Percentiles rank a stretch among this genome's conserved stretches.
Evolutionary conservation across 1,140 invertebrate species (phyloP).

Genomic region (Aphelenchoides besseyi): DNA sequence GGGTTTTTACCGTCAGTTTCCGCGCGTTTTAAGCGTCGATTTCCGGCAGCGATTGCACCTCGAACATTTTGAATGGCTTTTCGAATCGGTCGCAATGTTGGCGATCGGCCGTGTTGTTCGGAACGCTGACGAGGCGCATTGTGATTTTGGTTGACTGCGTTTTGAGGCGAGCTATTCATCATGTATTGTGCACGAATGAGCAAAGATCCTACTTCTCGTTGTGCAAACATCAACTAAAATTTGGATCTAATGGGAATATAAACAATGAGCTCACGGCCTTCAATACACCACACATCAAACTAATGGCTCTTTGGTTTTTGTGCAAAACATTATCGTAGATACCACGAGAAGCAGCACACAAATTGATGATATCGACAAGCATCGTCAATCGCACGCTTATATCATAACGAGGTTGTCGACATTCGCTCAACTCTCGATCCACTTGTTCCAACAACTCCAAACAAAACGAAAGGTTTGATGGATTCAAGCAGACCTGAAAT

Average conservation of each 20-base stretch:
- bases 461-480: constrained; percentile 7
- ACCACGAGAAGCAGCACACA: constrained; percentile 7
- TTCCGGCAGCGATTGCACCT: no score
- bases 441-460: constrained; percentile 16
- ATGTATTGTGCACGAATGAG: neutral
- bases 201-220: neutral
- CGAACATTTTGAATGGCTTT: neutral
- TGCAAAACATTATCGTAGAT: neutral
- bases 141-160: neutral
- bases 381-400: neutral
- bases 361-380: constrained; percentile 9
- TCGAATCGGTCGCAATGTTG: neutral
- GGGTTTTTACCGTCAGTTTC: no score
- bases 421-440: constrained; percentile 16
- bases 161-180: neutral
- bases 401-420: neutral
- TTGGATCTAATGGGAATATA: neutral
- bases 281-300: constrained; percentile 6
- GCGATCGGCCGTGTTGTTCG: neutral
- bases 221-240: constrained; percentile 8
- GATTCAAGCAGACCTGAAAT: constrained; percentile 12
- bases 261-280: constrained; percentile 11
- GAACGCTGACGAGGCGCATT: neutral
- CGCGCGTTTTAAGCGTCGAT: no score
- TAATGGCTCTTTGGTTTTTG: constrained; percentile 5